phyloP scores from a whole-genome alignment of 2,888 invertebrate genomes.

The Adela reaumurella region DNA sequence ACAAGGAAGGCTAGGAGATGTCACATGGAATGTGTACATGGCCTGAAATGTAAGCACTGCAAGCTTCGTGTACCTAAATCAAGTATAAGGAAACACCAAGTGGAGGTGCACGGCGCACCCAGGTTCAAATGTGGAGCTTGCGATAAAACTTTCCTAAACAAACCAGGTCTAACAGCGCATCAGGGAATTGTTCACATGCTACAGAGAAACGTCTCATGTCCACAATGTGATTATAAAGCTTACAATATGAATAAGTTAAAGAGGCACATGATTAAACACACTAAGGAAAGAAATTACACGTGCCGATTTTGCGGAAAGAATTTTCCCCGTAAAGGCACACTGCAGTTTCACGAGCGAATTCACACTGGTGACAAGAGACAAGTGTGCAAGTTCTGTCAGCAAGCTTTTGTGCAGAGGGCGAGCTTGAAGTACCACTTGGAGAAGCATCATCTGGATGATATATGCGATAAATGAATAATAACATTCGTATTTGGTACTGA shows the following conservation, averaged over 20 bases:
- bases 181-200: not conserved
- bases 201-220: not conserved
- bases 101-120: not conserved
- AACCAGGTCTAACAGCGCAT: not conserved
- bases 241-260: slow-evolving; percentile 16
- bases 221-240: not conserved
- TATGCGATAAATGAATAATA: too few relatives aligned
- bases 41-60: not conserved
- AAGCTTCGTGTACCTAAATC: not conserved
- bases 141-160: not conserved
- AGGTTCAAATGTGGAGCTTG: not conserved
- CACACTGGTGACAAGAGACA: slow-evolving; percentile 21
- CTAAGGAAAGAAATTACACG: slow-evolving; percentile 19
- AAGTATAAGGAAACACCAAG: not conserved
- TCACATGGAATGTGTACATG: not conserved
- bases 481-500: too few relatives aligned
- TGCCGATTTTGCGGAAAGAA: slow-evolving; percentile 24
- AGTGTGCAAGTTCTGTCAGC: slow-evolving; percentile 20
- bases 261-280: slow-evolving; percentile 22
- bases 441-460: slow-evolving; percentile 6
- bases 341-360: slow-evolving; percentile 18
- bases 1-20: not conserved
- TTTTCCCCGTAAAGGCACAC: slow-evolving; percentile 21
- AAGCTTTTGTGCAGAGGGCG: slow-evolving; percentile 24
- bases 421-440: slow-evolving; percentile 22